Conservation (phyloP, 2,797 vertebrate species). For the Tapirus indicus region DNA sequence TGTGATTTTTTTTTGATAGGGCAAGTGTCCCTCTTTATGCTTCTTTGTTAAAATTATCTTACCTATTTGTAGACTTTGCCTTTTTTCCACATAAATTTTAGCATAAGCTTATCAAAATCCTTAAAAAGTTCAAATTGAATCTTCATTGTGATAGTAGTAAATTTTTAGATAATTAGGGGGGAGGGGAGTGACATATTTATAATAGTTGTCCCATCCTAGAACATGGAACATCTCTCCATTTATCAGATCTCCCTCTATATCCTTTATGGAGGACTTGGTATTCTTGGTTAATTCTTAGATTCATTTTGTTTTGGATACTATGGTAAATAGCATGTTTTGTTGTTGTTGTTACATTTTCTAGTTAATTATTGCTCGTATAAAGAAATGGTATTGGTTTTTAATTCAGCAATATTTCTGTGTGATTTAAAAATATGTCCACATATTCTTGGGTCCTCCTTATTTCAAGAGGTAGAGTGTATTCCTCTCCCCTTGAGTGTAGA, state of each 20-base stretch:
- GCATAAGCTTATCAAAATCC: not conserved
- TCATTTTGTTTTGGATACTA: not conserved
- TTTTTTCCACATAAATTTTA: not conserved
- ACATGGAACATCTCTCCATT: not conserved
- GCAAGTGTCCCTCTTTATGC: not conserved
- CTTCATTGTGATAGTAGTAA: not conserved
- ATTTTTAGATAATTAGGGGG: not conserved
- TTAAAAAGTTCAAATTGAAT: not conserved
- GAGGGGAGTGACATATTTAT: not conserved
- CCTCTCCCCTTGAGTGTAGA: not conserved
- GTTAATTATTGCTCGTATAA: not conserved
- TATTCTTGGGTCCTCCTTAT: not conserved
- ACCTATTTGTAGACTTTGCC: not conserved
- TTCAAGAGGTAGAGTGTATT: not conserved
- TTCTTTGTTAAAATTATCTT: not conserved
- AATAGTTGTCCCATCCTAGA: not conserved
- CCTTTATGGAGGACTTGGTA: not conserved
- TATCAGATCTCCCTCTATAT: too few relatives aligned
- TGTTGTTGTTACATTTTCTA: not conserved
- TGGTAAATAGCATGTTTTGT: not conserved
- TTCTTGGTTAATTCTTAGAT: not conserved
- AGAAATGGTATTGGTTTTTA: not conserved
- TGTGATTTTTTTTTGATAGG: not conserved
- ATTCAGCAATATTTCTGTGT: not conserved
- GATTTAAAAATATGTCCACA: not conserved